These are phyloP conservation scores for Leptestheria dahalacensis DNA, from an alignment of 1,140 invertebrate species.

Conservation along the genomic window DNA sequence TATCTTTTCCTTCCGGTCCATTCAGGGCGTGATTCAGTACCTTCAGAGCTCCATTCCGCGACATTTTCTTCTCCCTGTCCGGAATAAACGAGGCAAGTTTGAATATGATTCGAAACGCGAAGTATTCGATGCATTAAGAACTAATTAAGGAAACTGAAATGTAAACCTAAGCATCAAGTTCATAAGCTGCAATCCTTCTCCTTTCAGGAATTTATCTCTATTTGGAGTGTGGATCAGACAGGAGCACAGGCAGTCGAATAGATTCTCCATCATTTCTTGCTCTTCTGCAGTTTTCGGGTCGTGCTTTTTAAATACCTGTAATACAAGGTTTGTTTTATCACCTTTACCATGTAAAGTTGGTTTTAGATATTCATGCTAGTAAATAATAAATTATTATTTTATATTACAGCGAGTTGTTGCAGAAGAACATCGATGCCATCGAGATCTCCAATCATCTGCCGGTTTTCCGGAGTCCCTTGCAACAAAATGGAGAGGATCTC, in stretches of 20 bases:
- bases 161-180: conserved; percentile 76
- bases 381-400: not conserved
- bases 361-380: too few species aligned
- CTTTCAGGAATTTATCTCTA: conserved; percentile 77
- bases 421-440: conserved; percentile 94
- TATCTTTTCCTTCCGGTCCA: conserved; percentile 79
- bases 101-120: conserved; percentile 3
- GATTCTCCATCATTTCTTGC: conserved; percentile 96
- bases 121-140: too few species aligned
- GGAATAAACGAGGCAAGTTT: not conserved
- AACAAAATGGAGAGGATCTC: conserved; percentile 92
- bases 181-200: conserved; percentile 93
- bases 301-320: conserved; percentile 89
- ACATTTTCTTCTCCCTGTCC: conserved; percentile 86
- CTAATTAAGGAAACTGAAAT: conserved; percentile 10
- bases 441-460: conserved; percentile 66
- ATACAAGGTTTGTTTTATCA: too few species aligned
- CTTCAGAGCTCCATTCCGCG: conserved; percentile 88
- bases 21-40: conserved; percentile 92
- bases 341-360: too few species aligned
- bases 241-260: conserved; percentile 91
- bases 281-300: conserved; percentile 83
- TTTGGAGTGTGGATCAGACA: conserved; percentile 75
- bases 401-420: conserved; percentile 77
- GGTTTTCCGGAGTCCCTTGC: conserved; percentile 73